Percentiles rank a stretch among this genome's conserved stretches.
phyloP scores from a whole-genome alignment of 2,113 vertebrate species.

The Tiliqua scincoides region DNA sequence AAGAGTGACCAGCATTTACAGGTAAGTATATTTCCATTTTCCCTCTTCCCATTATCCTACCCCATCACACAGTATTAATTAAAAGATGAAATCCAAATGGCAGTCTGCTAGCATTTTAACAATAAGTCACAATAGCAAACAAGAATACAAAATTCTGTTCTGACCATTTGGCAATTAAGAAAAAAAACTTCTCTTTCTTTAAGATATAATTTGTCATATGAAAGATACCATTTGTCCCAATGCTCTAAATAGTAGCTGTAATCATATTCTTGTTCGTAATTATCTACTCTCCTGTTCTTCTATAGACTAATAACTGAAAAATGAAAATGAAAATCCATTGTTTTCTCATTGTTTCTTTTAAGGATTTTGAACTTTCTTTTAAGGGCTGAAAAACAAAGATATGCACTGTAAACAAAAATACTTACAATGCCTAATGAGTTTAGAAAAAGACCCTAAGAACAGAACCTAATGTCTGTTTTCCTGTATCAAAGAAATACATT shows the following conservation, averaged over 20 bases:
- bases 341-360: background rate
- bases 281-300: background rate
- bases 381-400: background rate
- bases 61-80: background rate
- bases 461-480: background rate
- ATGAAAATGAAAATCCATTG: background rate
- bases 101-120: background rate
- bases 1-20: background rate
- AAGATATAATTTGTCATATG: background rate
- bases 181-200: background rate
- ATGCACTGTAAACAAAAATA: background rate
- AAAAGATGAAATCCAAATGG: background rate
- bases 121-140: background rate
- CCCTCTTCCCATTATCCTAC: background rate
- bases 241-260: background rate
- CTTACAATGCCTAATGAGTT: background rate
- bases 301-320: background rate
- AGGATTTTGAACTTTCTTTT: background rate
- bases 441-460: background rate
- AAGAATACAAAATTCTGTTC: background rate
- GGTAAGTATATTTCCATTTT: background rate
- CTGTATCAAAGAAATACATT: slow-evolving; percentile 58
- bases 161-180: background rate
- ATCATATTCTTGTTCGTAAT: background rate
- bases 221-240: background rate